These are phyloP conservation scores for Drosophila littoralis DNA, from an alignment of 1,140 invertebrate species.

Conservation along the genomic window DNA sequence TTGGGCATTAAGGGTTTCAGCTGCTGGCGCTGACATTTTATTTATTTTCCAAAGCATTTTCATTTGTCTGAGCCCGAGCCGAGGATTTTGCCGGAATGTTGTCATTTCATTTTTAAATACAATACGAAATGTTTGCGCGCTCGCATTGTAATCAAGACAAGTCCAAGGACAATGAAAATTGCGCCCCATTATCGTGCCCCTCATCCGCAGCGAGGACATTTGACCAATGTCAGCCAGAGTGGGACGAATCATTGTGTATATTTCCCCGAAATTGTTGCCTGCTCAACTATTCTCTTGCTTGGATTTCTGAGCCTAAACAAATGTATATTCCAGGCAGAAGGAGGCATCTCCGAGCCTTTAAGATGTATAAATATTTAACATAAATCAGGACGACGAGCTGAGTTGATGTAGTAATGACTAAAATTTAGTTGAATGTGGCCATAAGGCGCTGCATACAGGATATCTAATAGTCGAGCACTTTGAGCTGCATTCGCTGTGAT, in stretches of 20 bases:
- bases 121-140: slow-evolving; percentile 62
- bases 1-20: background rate
- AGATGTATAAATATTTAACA: no score
- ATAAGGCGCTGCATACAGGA: no score
- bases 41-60: no score
- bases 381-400: no score
- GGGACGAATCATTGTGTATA: slow-evolving; percentile 21
- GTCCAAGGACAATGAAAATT: slow-evolving; percentile 79
- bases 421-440: background rate
- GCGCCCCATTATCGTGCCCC: slow-evolving; percentile 45
- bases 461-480: background rate
- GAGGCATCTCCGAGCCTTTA: no score
- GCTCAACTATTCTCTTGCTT: background rate
- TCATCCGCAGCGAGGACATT: slow-evolving; percentile 40
- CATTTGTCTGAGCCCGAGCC: slow-evolving; percentile 26
- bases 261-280: background rate
- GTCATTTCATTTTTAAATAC: slow-evolving; percentile 64
- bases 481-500: background rate
- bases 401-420: no score
- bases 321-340: background rate
- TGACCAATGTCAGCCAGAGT: slow-evolving; percentile 34
- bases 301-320: background rate
- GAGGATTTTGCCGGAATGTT: slow-evolving; percentile 45
- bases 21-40: slow-evolving; percentile 25
- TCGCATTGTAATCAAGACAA: slow-evolving; percentile 37